Evolutionary conservation across 1,140 invertebrate species (phyloP), one percentile per base, ranked within the genome.

Genomic region (Dolichoris vasculosae): DNA sequence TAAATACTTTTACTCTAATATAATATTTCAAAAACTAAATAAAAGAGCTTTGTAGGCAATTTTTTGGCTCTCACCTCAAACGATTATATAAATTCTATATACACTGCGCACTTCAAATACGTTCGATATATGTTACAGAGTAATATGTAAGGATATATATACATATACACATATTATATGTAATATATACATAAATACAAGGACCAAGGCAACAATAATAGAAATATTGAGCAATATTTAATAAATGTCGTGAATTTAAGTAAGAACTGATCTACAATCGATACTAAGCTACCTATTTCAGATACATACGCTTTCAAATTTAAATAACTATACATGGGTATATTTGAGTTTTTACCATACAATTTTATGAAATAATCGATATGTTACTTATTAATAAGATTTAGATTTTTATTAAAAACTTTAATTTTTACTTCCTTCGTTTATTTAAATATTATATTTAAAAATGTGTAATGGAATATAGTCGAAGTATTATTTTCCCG

Each of bases 151-250:
- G 20, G 7, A 59, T 59, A 59, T 59, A 73, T 40, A 73, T 43
- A 76, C n/a, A 82, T n/a, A n/a, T n/a, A n/a, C n/a, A n/a, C n/a
- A n/a, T n/a, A n/a, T n/a, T n/a, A n/a, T n/a, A n/a, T n/a, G n/a
- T n/a, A n/a, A n/a, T n/a, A n/a, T n/a, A n/a, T 20, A 77, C 13
- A 32, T 30, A 46, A 78, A 78, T 59, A 67, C 51, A 77, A 77
- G 82, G 75, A 84, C 82, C 82, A 84, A 84, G 59, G 23, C 59
- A 77, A 83, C 75, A 84, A 78, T 78, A 84, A 77, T 67, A 20
- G 48, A 78, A 84, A 84, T 43, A 15, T 78, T n/a, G 32, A 84
- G 82, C 82, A 84, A 84, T 84, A 84, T 84, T 13, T 67, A 38
- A 38, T 75, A 83, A 83, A 83, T 83, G 69, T 82, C 40, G 63